A percentile compares a stretch with the other conserved stretches of the same genome.
Conservation (phyloP, 2,888 invertebrate species). For the Meandrusa payeni region DNA sequence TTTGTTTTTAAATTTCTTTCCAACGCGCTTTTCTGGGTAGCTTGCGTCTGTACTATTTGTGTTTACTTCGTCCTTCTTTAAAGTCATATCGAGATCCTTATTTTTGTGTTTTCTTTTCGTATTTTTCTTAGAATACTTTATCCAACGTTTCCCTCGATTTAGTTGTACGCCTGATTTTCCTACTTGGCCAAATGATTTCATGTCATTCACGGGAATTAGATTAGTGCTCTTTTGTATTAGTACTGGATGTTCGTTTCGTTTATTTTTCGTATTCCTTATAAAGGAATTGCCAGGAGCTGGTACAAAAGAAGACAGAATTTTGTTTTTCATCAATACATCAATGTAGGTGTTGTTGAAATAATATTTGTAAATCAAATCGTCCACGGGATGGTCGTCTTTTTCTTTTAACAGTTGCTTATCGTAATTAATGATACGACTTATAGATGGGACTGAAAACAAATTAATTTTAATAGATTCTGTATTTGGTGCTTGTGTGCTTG, state of each 20-base stretch:
- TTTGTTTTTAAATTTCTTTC: constrained; percentile 24
- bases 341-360: constrained; percentile 73
- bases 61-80: too few species aligned
- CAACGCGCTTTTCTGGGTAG: constrained; percentile 3
- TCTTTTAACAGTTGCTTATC: constrained; percentile 62
- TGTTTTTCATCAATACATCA: constrained; percentile 59
- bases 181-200: constrained; percentile 19
- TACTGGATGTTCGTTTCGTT: constrained; percentile 40
- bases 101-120: constrained; percentile 32
- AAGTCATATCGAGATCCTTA: constrained; percentile 27
- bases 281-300: constrained; percentile 33
- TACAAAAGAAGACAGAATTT: constrained; percentile 47
- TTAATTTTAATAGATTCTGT: constrained; percentile 63
- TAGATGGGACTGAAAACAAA: constrained; percentile 53
- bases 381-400: constrained; percentile 60
- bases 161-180: not conserved
- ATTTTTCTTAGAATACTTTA: constrained; percentile 42
- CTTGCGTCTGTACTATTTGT: too few species aligned
- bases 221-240: constrained; percentile 43
- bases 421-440: constrained; percentile 46
- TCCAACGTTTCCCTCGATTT: constrained; percentile 55
- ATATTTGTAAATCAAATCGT: constrained; percentile 70
- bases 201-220: constrained; percentile 45
- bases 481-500: constrained; percentile 30
- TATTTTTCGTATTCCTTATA: constrained; percentile 43